Percentiles rank a stretch among this genome's conserved stretches.
Evolutionary conservation across 2,888 invertebrate genomes (phyloP).

Genomic region (Sclerodermus sp.): DNA sequence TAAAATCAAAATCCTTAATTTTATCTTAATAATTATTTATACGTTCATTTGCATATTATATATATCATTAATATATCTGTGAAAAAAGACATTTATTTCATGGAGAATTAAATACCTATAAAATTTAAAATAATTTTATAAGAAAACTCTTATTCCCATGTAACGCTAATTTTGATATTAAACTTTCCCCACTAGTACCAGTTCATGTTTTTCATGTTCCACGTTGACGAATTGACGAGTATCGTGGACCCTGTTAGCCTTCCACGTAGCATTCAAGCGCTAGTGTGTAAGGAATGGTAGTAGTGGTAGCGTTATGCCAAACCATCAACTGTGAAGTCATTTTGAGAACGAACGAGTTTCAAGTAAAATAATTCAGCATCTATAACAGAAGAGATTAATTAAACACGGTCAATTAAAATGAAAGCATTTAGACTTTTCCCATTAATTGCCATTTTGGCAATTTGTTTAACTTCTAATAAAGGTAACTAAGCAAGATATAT

Average conservation of each 20-base stretch:
- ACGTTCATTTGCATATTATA: too few relatives aligned
- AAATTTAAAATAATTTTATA: too few relatives aligned
- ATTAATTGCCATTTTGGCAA: constrained; percentile 71
- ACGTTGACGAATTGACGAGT: constrained; percentile 46
- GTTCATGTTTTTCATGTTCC: constrained; percentile 25
- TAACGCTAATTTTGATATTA: too few relatives aligned
- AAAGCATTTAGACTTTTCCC: constrained; percentile 68
- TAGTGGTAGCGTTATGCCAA: constrained; percentile 23
- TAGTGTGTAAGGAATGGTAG: constrained; percentile 36
- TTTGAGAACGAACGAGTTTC: constrained; percentile 17
- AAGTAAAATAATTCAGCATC: constrained; percentile 15
- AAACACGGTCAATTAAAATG: constrained; percentile 60
- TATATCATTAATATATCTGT: too few relatives aligned
- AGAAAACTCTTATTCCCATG: too few relatives aligned
- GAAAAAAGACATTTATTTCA: too few relatives aligned
- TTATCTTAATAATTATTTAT: too few relatives aligned
- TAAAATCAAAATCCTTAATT: too few relatives aligned
- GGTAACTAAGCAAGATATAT: constrained; percentile 62
- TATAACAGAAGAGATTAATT: constrained; percentile 22
- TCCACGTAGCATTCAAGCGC: constrained; percentile 42
- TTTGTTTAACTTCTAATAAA: constrained; percentile 70
- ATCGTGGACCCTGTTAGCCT: constrained; percentile 37
- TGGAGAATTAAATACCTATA: too few relatives aligned
- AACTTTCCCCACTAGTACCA: too few relatives aligned
- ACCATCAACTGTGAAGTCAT: constrained; percentile 12